These are phyloP conservation scores for Anguilla anguilla DNA, from an alignment of 2,797 vertebrate genomes.

Conservation along the genomic window DNA sequence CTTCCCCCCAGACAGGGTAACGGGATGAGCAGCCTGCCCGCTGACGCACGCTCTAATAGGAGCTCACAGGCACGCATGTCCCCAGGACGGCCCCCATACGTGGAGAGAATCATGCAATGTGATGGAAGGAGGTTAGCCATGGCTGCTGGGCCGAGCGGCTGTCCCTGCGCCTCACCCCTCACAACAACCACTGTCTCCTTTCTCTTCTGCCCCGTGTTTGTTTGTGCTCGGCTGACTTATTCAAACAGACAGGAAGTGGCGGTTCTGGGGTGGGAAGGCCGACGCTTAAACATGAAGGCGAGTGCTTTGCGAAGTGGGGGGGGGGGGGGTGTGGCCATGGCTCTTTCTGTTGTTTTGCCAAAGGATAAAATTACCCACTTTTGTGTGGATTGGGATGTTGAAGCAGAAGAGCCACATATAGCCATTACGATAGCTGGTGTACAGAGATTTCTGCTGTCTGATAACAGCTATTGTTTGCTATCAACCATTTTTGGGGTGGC, in stretches of 20 bases:
- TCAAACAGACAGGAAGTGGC: constrained; percentile 16
- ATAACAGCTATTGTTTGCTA: not conserved
- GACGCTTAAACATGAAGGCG: not conserved
- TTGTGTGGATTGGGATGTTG: not conserved
- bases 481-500: not conserved
- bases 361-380: not conserved
- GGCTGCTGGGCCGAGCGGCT: constrained; percentile 42
- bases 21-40: constrained; percentile 3
- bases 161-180: not conserved
- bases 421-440: not conserved
- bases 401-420: not conserved
- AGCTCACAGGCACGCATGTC: constrained; percentile 19
- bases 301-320: not conserved
- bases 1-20: not conserved
- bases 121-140: constrained; percentile 60
- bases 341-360: not conserved
- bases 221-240: constrained; percentile 8
- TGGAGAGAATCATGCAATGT: constrained; percentile 49
- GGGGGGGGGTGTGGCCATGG: not conserved
- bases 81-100: constrained; percentile 21
- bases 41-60: constrained; percentile 15
- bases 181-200: not conserved
- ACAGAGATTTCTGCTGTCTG: not conserved
- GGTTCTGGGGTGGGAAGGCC: not conserved
- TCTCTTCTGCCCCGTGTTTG: not conserved